Conservation (phyloP, 1,140 invertebrate species). For the Temnothorax longispinosus region DNA sequence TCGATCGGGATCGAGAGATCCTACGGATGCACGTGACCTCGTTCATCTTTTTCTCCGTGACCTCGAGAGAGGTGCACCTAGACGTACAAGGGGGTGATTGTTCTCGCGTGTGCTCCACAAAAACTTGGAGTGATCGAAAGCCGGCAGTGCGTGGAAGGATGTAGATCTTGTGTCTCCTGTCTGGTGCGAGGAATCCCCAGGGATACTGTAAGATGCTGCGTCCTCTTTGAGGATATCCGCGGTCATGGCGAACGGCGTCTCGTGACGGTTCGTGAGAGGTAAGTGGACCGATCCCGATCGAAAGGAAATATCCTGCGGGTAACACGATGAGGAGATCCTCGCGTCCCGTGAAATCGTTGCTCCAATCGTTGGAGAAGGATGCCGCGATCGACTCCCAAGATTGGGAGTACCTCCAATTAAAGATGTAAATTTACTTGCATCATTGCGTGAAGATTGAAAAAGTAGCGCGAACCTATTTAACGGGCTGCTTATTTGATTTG, state of each 20-base stretch:
- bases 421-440: not conserved
- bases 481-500: not conserved
- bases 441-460: not conserved
- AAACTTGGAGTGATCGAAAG: constrained; percentile 42
- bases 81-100: constrained; percentile 2
- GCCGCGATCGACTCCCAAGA: not conserved
- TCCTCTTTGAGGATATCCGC: not conserved
- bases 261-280: constrained; percentile 32
- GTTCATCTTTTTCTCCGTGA: not conserved
- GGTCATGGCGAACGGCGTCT: constrained; percentile 46
- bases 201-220: constrained; percentile 41
- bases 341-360: not conserved
- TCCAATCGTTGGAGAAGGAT: not conserved
- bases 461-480: not conserved
- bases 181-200: constrained; percentile 37
- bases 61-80: not conserved
- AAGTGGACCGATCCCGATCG: constrained; percentile 31
- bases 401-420: no score
- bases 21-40: constrained; percentile 12
- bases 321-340: not conserved
- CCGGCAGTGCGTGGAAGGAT: constrained; percentile 48
- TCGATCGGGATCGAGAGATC: not conserved
- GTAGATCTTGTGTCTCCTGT: constrained; percentile 48
- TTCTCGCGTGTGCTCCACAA: constrained; percentile 45
- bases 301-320: not conserved